Evolutionary conservation across 2,113 vertebrate genomes (phyloP), one percentile per base, ranked within the genome.

Genomic region (Leucoraja erinaceus): DNA sequence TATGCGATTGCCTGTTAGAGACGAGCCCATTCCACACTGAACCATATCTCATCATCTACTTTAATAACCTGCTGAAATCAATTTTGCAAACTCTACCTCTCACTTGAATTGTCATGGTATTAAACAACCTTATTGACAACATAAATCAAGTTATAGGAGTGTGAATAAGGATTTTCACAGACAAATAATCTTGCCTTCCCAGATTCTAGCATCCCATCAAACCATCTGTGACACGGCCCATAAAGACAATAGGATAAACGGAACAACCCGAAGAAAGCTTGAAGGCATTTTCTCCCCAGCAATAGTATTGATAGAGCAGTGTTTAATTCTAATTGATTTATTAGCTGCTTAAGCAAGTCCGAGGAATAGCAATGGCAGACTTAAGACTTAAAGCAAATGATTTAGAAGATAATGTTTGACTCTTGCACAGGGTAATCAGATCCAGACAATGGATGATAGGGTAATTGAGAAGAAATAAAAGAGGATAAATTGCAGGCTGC

Each of bases 391-490:
- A 96, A 96, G 96, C 96, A 96, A 97, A 97, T 97, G 96, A 97
- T 97, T 97, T 97, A 97, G 96, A 97, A 96, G 96, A 97, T 97
- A 97, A 97, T 96, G 96, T 96, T 97, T 96, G 96, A 97, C 96
- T 97, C 96, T 96, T 94, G 94, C 94, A 97, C 96, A 97, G 96
- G 96, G 96, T 97, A 97, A 97, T 97, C 97, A 97, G 96, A 96
- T 96, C 96, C 96, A 97, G 96, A 97, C 96, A 97, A 96, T 96
- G 96, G 96, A 97, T 96, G 96, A 97, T 97, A 96, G 96, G 96
- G 97, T 97, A 97, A 97, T 97, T 97, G 97, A 97, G 96, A 97
- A 97, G 95, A 96, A 97, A 97, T 97, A 97, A 97, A 97, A 97
- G 96, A 97, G 96, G 96, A 97, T 97, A 97, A 97, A 97, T 97